phyloP scores from a whole-genome alignment of 2,113 vertebrate genomes.

The Eolophus roseicapilla region DNA sequence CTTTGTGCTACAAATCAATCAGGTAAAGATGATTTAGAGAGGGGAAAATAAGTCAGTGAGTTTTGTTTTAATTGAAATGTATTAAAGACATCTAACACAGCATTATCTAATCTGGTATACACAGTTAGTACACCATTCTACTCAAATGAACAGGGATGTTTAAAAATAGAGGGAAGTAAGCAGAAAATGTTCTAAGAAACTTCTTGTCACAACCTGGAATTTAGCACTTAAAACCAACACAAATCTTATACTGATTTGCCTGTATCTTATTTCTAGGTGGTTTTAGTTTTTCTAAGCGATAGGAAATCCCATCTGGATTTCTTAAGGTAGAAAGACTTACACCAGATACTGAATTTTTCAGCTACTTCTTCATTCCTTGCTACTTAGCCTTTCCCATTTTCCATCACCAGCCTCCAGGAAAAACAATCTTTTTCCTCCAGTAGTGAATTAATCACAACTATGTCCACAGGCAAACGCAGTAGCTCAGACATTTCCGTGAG shows the following conservation, averaged over 20 bases:
- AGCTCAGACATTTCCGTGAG: neutral
- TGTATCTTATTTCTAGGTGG: neutral
- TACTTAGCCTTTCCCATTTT: conserved; percentile 1
- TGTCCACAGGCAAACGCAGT: neutral
- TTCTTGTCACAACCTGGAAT: conserved; percentile 17
- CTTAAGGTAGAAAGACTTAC: neutral
- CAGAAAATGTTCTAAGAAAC: conserved; percentile 21
- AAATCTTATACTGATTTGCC: neutral
- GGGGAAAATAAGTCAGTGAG: conserved; percentile 71
- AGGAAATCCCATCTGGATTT: conserved; percentile 48
- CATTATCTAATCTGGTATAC: conserved; percentile 57
- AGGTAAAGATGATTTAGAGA: conserved; percentile 76
- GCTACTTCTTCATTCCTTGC: neutral
- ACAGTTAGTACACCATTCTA: conserved; percentile 59
- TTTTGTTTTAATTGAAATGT: conserved; percentile 68
- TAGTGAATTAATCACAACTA: neutral
- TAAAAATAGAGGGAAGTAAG: conserved; percentile 47
- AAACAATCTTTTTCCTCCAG: neutral
- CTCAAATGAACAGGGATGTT: conserved; percentile 39
- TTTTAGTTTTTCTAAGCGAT: neutral
- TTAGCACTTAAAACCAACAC: neutral
- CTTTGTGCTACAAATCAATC: conserved; percentile 80
- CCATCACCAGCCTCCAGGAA: conserved; percentile 3
- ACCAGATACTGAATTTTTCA: neutral
- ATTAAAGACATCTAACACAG: conserved; percentile 78